phyloP scores from a whole-genome alignment of 2,888 invertebrate species.

The Melitaea athalia region DNA sequence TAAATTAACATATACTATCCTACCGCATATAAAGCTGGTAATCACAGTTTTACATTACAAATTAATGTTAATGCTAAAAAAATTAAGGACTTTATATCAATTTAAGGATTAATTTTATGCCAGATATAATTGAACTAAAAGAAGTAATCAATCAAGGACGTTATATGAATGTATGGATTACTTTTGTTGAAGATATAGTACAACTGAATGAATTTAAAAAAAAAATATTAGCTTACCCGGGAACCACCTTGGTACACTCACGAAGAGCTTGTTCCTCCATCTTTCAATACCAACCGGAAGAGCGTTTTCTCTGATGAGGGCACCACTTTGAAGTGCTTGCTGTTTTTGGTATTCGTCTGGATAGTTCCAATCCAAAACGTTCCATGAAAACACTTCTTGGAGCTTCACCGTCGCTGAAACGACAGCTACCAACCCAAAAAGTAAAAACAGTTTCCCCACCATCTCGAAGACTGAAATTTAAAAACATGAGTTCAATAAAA shows the following conservation, averaged over 20 bases:
- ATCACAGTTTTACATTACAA: too few relatives aligned
- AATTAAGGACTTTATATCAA: too few relatives aligned
- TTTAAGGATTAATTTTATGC: too few relatives aligned
- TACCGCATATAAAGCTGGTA: too few relatives aligned
- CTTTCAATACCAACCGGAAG: conserved; percentile 92
- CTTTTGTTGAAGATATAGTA: too few relatives aligned
- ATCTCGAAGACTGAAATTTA: conserved; percentile 33
- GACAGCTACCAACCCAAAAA: conserved; percentile 55
- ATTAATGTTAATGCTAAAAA: too few relatives aligned
- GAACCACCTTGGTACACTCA: conserved; percentile 91
- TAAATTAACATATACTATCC: too few relatives aligned
- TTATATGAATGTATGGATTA: too few relatives aligned
- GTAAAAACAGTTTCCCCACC: conserved; percentile 41
- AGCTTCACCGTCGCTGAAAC: conserved; percentile 78
- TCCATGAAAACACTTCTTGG: conserved; percentile 89
- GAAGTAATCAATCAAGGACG: conserved; percentile 22
- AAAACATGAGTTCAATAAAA: not conserved
- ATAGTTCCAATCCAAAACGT: conserved; percentile 88
- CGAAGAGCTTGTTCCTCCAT: conserved; percentile 90
- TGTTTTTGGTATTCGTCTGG: conserved; percentile 84
- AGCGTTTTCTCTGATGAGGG: conserved; percentile 88
- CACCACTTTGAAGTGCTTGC: conserved; percentile 84
- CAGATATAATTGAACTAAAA: not conserved
- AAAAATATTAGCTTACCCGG: conserved; percentile 80
- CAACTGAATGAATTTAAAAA: too few relatives aligned